Conservation (phyloP, 2,888 invertebrate genomes). For the Sceliomorpha sp. region DNA sequence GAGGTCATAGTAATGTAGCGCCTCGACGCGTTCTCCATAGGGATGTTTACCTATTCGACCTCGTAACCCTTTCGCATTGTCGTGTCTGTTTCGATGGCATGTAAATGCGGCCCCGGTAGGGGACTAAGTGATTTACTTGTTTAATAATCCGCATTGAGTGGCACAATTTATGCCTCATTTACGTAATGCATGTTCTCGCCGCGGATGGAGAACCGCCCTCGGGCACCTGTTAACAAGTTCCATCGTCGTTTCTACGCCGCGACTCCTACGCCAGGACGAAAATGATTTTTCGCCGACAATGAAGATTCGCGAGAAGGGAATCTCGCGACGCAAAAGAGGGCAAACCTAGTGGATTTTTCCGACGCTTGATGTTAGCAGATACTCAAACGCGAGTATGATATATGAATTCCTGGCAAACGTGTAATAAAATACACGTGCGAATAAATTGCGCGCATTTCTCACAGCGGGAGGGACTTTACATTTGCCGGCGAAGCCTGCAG, state of each 20-base stretch:
- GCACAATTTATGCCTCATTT: slow-evolving; percentile 67
- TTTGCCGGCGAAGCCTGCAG: no score
- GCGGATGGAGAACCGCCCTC: slow-evolving; percentile 43
- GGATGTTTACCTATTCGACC: no score
- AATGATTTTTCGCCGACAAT: slow-evolving; percentile 38
- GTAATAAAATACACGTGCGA: slow-evolving; percentile 20
- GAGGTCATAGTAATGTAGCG: no score
- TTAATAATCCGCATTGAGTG: slow-evolving; percentile 68
- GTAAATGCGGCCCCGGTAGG: slow-evolving; percentile 57
- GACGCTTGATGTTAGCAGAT: slow-evolving; percentile 7
- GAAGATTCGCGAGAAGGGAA: slow-evolving; percentile 9
- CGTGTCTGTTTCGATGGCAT: slow-evolving; percentile 40
- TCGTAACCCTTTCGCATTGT: no score
- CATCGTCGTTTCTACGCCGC: no score
- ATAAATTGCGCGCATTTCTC: slow-evolving; percentile 5
- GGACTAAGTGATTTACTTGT: slow-evolving; percentile 65
- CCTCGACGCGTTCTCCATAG: no score
- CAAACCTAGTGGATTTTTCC: slow-evolving; percentile 33
- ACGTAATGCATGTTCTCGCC: slow-evolving; percentile 61
- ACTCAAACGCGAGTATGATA: slow-evolving; percentile 27
- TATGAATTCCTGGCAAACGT: slow-evolving; percentile 27
- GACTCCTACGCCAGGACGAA: no score
- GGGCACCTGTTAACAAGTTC: slow-evolving; percentile 54
- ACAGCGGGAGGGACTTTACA: no score
- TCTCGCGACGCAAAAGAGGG: slow-evolving; percentile 23